Conservation (phyloP, 2,797 vertebrate species). For the Remorina albescens region DNA sequence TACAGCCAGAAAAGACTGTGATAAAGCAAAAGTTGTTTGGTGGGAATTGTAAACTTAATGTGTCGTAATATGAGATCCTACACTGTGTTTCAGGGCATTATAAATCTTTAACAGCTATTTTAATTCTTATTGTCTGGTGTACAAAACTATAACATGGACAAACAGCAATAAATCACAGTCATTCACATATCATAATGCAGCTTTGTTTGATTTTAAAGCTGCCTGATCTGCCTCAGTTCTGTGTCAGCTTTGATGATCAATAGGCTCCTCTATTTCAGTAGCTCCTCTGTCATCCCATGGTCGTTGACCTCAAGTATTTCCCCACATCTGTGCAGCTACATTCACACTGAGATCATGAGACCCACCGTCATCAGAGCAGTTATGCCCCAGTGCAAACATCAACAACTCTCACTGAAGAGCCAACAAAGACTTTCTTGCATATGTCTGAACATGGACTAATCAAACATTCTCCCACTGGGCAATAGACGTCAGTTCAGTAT, state of each 20-base stretch:
- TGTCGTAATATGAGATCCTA: constrained; percentile 2
- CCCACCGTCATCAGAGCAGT: constrained; percentile 63
- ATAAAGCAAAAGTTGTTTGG: constrained; percentile 9
- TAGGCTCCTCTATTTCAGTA: constrained; percentile 71
- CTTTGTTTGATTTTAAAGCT: constrained; percentile 32
- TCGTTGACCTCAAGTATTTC: constrained; percentile 78
- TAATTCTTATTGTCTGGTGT: constrained; percentile 13
- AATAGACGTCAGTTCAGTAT: constrained; percentile 20
- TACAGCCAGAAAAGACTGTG: constrained; percentile 1
- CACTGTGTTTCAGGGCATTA: too few relatives aligned
- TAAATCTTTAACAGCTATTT: constrained; percentile 28
- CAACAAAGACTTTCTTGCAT: constrained; percentile 54
- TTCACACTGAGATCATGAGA: constrained; percentile 80
- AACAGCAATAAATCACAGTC: constrained; percentile 27
- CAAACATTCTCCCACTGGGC: constrained; percentile 20
- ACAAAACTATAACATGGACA: background rate
- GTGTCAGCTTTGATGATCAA: constrained; percentile 62
- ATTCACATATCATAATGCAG: constrained; percentile 8
- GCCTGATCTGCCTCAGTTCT: constrained; percentile 18
- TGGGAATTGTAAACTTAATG: background rate
- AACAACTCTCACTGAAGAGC: constrained; percentile 58
- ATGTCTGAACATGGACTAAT: constrained; percentile 50
- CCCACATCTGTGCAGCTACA: constrained; percentile 73
- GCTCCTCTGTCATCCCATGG: constrained; percentile 58
- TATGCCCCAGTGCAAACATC: constrained; percentile 69